phyloP scores from a whole-genome alignment of 2,113 vertebrate species.

The Elaphurus davidianus region DNA sequence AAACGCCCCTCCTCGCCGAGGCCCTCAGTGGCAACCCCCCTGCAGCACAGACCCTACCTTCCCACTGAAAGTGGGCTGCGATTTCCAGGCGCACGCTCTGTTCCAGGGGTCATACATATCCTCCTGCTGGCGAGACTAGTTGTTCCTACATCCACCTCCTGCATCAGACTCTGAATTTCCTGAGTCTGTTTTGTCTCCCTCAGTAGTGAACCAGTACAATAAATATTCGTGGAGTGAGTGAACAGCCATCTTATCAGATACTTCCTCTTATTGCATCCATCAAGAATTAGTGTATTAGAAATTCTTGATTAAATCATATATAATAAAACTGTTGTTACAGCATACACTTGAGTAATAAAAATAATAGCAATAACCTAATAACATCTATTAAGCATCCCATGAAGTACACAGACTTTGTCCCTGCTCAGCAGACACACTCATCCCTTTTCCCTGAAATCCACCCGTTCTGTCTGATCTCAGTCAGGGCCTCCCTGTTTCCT shows the following conservation, averaged over 20 bases:
- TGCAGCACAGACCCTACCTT: rapidly evolving
- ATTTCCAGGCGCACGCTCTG: rapidly evolving
- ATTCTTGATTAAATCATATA: not conserved
- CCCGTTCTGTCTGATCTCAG: not conserved
- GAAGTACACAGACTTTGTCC: not conserved
- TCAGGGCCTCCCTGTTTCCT: not conserved
- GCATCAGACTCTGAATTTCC: not conserved
- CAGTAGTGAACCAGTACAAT: not conserved
- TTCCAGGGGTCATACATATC: not conserved
- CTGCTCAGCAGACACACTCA: not conserved
- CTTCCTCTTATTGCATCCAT: not conserved
- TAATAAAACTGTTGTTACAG: not conserved
- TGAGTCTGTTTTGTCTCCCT: not conserved
- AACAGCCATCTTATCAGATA: not conserved
- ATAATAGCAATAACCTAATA: not conserved
- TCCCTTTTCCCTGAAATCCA: not conserved
- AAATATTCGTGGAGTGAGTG: rapidly evolving
- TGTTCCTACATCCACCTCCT: not conserved
- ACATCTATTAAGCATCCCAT: not conserved
- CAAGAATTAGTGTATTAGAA: not conserved
- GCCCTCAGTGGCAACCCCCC: rapidly evolving
- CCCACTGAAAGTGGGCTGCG: not conserved
- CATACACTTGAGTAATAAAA: not conserved
- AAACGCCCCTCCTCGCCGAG: not conserved
- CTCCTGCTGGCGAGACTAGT: not conserved